A percentile compares a stretch with the other conserved stretches of the same genome.
These are phyloP conservation scores for Diarsia dahlii DNA, from an alignment of 2,888 invertebrate species.

Conservation along the genomic window DNA sequence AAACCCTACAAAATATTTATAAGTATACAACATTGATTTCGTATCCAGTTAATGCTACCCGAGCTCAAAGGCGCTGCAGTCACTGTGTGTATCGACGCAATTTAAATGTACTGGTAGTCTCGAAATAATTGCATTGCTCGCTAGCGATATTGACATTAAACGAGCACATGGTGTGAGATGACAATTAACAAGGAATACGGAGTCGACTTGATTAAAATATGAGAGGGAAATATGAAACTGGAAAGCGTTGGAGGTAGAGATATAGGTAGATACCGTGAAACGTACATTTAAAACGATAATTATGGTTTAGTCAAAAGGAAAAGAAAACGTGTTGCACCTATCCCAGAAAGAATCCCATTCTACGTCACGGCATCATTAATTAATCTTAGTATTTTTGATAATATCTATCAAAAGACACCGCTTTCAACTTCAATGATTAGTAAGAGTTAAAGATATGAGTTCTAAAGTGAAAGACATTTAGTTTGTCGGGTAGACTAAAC, in stretches of 20 bases:
- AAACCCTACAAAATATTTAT: neutral
- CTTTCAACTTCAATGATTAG: too few species aligned
- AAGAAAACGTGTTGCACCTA: too few species aligned
- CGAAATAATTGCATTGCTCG: constrained; percentile 50
- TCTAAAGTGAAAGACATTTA: too few species aligned
- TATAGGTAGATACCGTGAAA: too few species aligned
- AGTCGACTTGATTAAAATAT: constrained; percentile 11
- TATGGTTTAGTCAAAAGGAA: too few species aligned
- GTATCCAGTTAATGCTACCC: constrained; percentile 18
- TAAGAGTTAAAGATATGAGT: too few species aligned
- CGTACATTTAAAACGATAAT: too few species aligned
- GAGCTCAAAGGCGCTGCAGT: constrained; percentile 38
- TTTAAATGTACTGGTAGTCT: constrained; percentile 49
- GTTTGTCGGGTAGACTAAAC: too few species aligned
- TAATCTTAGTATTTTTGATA: too few species aligned
- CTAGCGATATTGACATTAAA: constrained; percentile 39
- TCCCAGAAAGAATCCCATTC: too few species aligned
- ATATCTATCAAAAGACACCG: too few species aligned
- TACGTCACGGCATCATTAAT: too few species aligned
- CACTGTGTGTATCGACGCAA: constrained; percentile 43
- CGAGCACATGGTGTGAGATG: constrained; percentile 19
- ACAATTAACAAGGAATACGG: constrained; percentile 30
- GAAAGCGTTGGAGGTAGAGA: neutral
- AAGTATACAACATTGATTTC: neutral
- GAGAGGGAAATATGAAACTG: neutral